Base-by-base conservation (phyloP, 2,888 invertebrate species). In the Toxonevra muliebris region DNA sequence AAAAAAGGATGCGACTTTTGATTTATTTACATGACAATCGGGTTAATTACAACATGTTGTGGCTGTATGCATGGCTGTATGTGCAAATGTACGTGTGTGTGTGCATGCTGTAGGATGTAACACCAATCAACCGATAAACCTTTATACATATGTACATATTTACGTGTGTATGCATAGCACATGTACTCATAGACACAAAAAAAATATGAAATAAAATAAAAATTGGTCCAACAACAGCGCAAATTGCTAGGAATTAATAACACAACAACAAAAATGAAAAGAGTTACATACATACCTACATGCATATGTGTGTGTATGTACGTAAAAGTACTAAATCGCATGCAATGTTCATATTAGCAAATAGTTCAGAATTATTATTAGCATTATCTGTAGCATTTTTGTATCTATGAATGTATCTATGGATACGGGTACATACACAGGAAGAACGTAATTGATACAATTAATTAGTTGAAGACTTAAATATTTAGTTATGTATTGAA, bases 21-120 rank as follows among this genome's bases (percentile, higher is more conserved):
- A 74, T 74, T 74, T 74, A 74, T 74, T 73, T 74, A 70, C 74
- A 74, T 72, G 73, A 73, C 73, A 73, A 71, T 69, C 69, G 71
- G 72, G 74, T 74, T 74, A 74, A 74, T 74, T 74, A 73, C 74
- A 73, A 68, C 74, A 72, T 74, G 72, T 74, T 73, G 73, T 68
- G 74, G 74, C 71, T 73, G 65, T 8, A 60, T 60, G 13, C 2
- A 48, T 17, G 15, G 8, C 15, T 48, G 13, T 8, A 15, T 48
- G 15, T 48, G 8, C 15, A 48, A 4, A 48, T 48, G 15, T 13
- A 48, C 15, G 53, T 11, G 53, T 19, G 19, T 53, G 53, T 53
- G 53, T 1, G 17, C 19, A 19, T 53, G 20, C 13, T 10, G 30
- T 55, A 20, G 40, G 55, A 11, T 8, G 40, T 55, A 30, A 30